These are phyloP conservation scores for Pempheris klunzingeri DNA, from an alignment of 2,797 vertebrate genomes.

Conservation along the genomic window DNA sequence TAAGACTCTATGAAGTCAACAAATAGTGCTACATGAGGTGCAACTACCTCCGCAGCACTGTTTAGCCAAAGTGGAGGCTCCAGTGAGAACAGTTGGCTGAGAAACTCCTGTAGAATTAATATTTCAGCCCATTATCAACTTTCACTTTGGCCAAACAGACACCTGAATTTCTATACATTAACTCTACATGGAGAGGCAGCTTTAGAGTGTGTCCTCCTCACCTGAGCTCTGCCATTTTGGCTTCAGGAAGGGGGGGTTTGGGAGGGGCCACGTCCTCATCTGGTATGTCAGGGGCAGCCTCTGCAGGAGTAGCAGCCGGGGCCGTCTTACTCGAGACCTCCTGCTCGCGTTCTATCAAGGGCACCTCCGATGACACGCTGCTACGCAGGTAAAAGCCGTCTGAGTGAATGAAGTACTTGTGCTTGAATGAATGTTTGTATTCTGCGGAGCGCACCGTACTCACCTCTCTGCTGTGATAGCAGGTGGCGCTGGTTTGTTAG, in stretches of 20 bases:
- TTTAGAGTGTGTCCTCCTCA: slow-evolving; percentile 51
- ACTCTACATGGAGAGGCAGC: not conserved
- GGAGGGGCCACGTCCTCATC: slow-evolving; percentile 94
- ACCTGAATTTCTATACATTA: not conserved
- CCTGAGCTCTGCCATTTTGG: slow-evolving; percentile 96
- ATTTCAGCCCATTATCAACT: not conserved
- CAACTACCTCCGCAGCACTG: not conserved
- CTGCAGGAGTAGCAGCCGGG: slow-evolving; percentile 78
- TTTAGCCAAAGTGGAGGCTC: not conserved
- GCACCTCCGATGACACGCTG: slow-evolving; percentile 89
- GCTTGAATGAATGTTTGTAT: slow-evolving; percentile 11
- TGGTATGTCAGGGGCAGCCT: slow-evolving; percentile 84
- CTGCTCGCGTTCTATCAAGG: slow-evolving; percentile 90
- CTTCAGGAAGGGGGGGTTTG: slow-evolving; percentile 95
- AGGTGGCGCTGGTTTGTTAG: slow-evolving; percentile 91
- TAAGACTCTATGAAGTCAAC: not conserved
- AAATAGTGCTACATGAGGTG: not conserved
- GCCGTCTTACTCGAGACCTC: slow-evolving; percentile 91
- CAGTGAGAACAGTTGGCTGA: not conserved
- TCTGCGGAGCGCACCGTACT: slow-evolving; percentile 39
- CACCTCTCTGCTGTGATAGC: slow-evolving; percentile 90
- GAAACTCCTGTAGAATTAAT: not conserved
- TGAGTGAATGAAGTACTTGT: slow-evolving; percentile 12
- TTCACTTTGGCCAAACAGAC: not conserved
- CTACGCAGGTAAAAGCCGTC: slow-evolving; percentile 32